Base-by-base conservation (phyloP, 1,140 invertebrate genomes). In the Brachionus koreanus region DNA sequence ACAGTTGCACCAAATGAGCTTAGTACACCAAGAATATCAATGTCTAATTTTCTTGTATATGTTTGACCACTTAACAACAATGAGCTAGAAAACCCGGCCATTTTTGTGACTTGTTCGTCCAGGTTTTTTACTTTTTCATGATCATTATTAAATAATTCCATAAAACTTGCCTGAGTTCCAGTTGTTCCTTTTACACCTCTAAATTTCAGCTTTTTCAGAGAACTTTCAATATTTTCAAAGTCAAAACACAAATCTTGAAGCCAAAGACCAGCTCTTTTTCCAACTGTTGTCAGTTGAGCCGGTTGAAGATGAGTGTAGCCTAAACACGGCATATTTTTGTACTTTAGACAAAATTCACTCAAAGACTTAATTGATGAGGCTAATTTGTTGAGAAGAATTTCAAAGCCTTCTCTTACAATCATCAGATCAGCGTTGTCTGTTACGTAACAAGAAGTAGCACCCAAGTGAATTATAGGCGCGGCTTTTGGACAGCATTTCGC, bases 101-200 rank as follows among this genome's bases (percentile, higher is more conserved):
- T 19, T 75, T 82, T 12, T 4, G 67, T 82, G 4, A 82, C 49
- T 1, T 39, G 5, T 42, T 37, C 5, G 72, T 82, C 67, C 9
- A 82, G 16, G n/a, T 25, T 19, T 39, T 72, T 82, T 5, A 82
- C 82, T 82, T 82, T 82, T 19, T 69, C 89, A 10, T 91, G 88
- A 86, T 98, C 86, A 88, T 91, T 95, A 84, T 96, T 92, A 86
- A 99, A 98, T 0, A 99, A 90, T 84, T 96, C 93, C 39, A 99
- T 87, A 86, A 98, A 99, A 0, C 95, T 98, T 0, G 97, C 97
- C 88, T 98, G 96, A 0, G 96, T 98, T 33, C 90, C 98, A 9
- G 97, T 99, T 0, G 98, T 98, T 7, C 98, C 98, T 89, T 99
- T 99, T 0, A 97, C 94, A 5, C 98, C 97, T 5, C 98, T 91